Conservation (phyloP, 1,140 invertebrate genomes). For the Drosophila albomicans region DNA sequence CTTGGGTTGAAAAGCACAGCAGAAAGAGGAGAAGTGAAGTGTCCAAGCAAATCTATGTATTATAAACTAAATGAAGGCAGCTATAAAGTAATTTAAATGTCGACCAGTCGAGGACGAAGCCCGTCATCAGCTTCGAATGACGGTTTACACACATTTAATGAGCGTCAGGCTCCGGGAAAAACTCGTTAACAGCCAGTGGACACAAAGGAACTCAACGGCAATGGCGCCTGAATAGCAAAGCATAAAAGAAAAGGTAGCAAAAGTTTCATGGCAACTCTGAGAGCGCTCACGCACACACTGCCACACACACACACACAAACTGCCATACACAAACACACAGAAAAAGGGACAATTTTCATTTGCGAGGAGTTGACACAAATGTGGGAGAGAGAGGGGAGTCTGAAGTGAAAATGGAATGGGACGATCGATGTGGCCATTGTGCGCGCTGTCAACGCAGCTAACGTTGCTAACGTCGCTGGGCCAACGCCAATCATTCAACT, state of each 20-base stretch:
- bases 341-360: constrained; percentile 66
- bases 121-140: constrained; percentile 29
- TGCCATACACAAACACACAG: not conserved
- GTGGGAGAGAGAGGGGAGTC: constrained; percentile 1
- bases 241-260: constrained; percentile 60
- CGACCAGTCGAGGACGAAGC: constrained; percentile 22
- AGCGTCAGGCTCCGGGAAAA: constrained; percentile 49
- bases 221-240: constrained; percentile 29
- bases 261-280: constrained; percentile 39
- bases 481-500: constrained; percentile 79
- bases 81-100: constrained; percentile 75
- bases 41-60: constrained; percentile 46
- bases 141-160: constrained; percentile 59
- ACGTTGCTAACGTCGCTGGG: constrained; percentile 38
- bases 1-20: constrained; percentile 10
- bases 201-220: constrained; percentile 35
- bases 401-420: not conserved
- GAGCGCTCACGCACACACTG: not conserved
- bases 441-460: constrained; percentile 28
- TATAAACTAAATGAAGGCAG: constrained; percentile 75
- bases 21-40: constrained; percentile 21
- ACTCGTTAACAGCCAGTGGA: constrained; percentile 61
- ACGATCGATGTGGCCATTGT: constrained; percentile 59
- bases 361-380: constrained; percentile 25
- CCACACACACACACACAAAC: no score